Base-by-base conservation (phyloP, 2,888 invertebrate genomes). In the Spodoptera picta region DNA sequence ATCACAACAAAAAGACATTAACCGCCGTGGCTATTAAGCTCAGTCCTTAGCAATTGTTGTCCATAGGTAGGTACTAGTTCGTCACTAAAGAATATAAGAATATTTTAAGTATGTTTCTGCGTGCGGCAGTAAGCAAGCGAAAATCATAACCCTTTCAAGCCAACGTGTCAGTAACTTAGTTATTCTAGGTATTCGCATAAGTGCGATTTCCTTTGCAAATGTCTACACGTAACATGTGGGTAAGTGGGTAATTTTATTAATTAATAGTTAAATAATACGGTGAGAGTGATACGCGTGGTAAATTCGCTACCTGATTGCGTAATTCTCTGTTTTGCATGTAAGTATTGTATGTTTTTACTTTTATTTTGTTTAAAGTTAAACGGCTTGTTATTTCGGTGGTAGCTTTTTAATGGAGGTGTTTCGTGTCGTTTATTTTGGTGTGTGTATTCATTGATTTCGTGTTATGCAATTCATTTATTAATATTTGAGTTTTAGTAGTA, bases 261-360 rank as follows among this genome's bases (percentile, higher is more conserved):
- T 73, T 77, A 73, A 70, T 72, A 73, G 78, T 73, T 77, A 67
- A 75, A 78, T 78, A 77, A 66, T 65, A 65, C 64, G 50, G 69
- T 51, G 73, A 77, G 77, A 75, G 73, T 53, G 69, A 62, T 60
- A 51, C 58, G 69, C 67, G 46, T 58, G 66, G 66, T 60, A 65
- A 59, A 63, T 55, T 66, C 44, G 47, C 50, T 63, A 56, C 50
- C 53, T 56, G 43, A 41, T 75, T 73, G 50, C 36, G 58, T 58
- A 68, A 70, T 45, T 56, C 49, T 49, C 50, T 60, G 11, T 59
- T 56, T 45, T 50, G 41, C 49, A 27, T 53, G 36, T 60, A 27
- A 48, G 24, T 60, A 14, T 36, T 55, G 46, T 48, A 27, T 31
- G 2, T 43, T 52, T 44, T 62, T 42, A 31, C 57, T 50, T 69